Percentiles rank a stretch among this genome's conserved stretches.
Conservation (phyloP, 2,797 vertebrate species). For the Coregonus ussuriensis region DNA sequence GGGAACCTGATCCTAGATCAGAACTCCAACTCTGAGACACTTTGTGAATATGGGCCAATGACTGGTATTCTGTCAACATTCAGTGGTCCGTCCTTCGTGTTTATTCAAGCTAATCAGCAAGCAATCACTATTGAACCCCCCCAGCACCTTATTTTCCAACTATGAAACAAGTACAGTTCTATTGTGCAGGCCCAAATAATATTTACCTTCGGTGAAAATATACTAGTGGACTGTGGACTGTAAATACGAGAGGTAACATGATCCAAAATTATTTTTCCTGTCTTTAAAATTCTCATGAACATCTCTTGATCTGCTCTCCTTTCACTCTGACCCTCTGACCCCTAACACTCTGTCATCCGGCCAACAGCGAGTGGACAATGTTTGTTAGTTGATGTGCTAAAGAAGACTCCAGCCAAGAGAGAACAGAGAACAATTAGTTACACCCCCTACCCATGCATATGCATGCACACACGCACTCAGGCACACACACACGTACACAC, state of each 20-base stretch:
- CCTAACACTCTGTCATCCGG: conserved; percentile 23
- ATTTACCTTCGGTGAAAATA: not conserved
- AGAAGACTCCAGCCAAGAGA: conserved; percentile 13
- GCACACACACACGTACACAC: conserved; percentile 27
- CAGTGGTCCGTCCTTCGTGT: not conserved
- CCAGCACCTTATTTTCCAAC: not conserved
- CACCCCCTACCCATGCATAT: not conserved
- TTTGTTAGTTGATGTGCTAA: conserved; percentile 26
- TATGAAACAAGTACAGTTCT: not conserved
- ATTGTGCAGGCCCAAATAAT: conserved; percentile 3
- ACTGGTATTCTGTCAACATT: not conserved
- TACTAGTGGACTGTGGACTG: not conserved
- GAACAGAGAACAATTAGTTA: conserved; percentile 33
- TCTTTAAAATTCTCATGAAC: conserved; percentile 10
- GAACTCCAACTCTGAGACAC: not conserved
- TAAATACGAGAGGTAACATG: conserved; percentile 7
- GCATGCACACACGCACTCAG: conserved; percentile 22
- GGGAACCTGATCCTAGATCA: not conserved
- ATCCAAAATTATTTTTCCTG: not conserved
- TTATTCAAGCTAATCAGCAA: not conserved
- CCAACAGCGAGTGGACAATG: conserved; percentile 14
- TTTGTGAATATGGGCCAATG: not conserved
- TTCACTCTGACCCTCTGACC: conserved; percentile 12
- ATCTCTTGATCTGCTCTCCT: conserved; percentile 18
- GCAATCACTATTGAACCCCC: not conserved